Evolutionary conservation across 2,113 vertebrate genomes (phyloP).

Genomic region (Poecilia latipinna): DNA sequence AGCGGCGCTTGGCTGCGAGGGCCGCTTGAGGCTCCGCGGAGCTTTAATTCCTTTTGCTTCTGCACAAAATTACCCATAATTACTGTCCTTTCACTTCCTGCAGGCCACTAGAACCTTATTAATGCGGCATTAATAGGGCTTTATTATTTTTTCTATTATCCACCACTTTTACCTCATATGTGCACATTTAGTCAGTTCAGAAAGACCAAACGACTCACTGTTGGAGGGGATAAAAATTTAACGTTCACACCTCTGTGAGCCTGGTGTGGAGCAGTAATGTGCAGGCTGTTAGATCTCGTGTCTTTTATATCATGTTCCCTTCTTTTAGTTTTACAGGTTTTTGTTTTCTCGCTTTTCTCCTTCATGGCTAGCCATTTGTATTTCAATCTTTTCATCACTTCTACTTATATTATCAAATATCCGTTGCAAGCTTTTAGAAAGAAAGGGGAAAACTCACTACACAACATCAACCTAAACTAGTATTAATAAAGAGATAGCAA

Average conservation of each 20-base stretch:
- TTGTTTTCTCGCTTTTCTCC: not conserved
- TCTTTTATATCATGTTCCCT: not conserved
- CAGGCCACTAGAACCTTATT: constrained; percentile 8
- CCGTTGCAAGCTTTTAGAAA: not conserved
- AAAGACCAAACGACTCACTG: constrained; percentile 28
- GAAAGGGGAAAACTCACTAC: no score
- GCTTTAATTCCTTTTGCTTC: not conserved
- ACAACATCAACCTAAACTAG: no score
- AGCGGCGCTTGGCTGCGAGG: no score
- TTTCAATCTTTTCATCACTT: not conserved
- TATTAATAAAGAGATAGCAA: no score
- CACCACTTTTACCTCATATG: constrained; percentile 14
- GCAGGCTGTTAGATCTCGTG: not conserved
- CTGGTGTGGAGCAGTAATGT: not conserved
- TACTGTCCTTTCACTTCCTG: constrained; percentile 20
- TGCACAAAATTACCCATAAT: constrained; percentile 20
- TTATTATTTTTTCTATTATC: constrained; percentile 26
- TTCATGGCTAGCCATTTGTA: not conserved
- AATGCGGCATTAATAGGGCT: constrained; percentile 1
- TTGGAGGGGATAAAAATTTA: constrained; percentile 8
- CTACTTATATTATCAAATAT: not conserved
- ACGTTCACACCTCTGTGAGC: constrained; percentile 22
- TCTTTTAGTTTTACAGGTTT: not conserved
- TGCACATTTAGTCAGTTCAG: constrained; percentile 7
- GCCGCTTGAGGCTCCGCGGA: no score